phyloP scores from a whole-genome alignment of 2,888 invertebrate genomes.

The Ferdinandea cuprea region DNA sequence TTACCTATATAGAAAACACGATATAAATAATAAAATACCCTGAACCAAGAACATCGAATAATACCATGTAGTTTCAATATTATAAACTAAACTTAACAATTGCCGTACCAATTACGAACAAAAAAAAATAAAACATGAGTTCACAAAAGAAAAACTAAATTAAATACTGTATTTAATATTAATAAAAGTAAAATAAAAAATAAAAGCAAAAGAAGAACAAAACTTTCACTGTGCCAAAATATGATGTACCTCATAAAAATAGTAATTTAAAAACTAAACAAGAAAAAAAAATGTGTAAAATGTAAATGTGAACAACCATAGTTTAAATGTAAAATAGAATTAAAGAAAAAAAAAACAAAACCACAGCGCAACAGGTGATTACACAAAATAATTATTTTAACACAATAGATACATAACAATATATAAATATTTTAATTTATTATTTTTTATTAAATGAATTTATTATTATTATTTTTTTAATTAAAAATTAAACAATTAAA shows the following conservation, averaged over 20 bases:
- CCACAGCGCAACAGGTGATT: constrained; percentile 69
- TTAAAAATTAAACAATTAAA: constrained; percentile 39
- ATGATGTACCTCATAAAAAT: constrained; percentile 89
- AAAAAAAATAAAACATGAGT: constrained; percentile 56
- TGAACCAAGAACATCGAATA: constrained; percentile 74
- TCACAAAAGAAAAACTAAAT: constrained; percentile 53
- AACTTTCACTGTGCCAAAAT: constrained; percentile 91
- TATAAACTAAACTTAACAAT: constrained; percentile 70
- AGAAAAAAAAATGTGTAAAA: constrained; percentile 58
- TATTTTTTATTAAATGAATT: constrained; percentile 63
- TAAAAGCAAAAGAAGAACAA: constrained; percentile 84
- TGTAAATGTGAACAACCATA: constrained; percentile 58
- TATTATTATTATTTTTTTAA: constrained; percentile 62
- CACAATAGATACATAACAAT: constrained; percentile 35
- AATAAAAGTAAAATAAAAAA: constrained; percentile 83
- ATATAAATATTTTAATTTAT: constrained; percentile 61
- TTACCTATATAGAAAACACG: constrained; percentile 47
- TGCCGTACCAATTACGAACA: constrained; percentile 74
- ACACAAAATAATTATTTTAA: constrained; percentile 55
- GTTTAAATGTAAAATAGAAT: constrained; percentile 61
- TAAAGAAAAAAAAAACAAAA: constrained; percentile 38
- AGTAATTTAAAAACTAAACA: constrained; percentile 66
- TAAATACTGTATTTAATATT: constrained; percentile 19
- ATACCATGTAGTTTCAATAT: constrained; percentile 72
- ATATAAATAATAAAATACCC: constrained; percentile 63